A percentile compares a stretch with the other conserved stretches of the same genome.
Evolutionary conservation across 2,888 invertebrate species (phyloP).

Genomic region (Lithophane semibrunnea): DNA sequence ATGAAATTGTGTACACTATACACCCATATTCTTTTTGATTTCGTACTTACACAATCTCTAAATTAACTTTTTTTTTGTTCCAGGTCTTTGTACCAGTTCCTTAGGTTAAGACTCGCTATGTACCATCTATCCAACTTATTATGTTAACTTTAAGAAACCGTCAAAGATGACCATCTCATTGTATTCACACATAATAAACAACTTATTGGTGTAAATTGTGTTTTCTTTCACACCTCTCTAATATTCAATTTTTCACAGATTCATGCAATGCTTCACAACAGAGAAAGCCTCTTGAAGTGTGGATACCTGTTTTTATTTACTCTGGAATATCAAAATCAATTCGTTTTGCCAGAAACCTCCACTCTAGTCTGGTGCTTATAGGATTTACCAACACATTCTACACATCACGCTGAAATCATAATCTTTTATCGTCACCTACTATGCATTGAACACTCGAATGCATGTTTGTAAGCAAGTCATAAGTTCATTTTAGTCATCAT

Average conservation of each 20-base stretch:
- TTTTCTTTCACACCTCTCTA: slow-evolving; percentile 23
- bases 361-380: neutral
- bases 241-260: neutral
- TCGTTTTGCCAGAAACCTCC: neutral
- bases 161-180: slow-evolving; percentile 84
- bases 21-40: neutral
- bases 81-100: slow-evolving; percentile 75
- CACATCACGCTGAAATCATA: neutral
- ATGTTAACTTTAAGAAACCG: slow-evolving; percentile 80
- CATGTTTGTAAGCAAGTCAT: neutral
- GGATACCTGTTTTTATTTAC: neutral
- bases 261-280: neutral
- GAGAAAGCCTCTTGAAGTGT: neutral
- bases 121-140: slow-evolving; percentile 76
- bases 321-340: neutral
- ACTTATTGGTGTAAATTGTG: slow-evolving; percentile 64
- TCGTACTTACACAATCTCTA: neutral
- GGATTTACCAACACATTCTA: neutral
- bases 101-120: slow-evolving; percentile 83
- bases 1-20: neutral
- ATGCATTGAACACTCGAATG: neutral
- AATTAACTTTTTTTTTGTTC: slow-evolving; percentile 72
- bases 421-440: neutral
- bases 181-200: slow-evolving; percentile 82
- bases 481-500: neutral